These are phyloP conservation scores for Trachops cirrhosus DNA, from an alignment of 2,797 vertebrate genomes.

Conservation along the genomic window DNA sequence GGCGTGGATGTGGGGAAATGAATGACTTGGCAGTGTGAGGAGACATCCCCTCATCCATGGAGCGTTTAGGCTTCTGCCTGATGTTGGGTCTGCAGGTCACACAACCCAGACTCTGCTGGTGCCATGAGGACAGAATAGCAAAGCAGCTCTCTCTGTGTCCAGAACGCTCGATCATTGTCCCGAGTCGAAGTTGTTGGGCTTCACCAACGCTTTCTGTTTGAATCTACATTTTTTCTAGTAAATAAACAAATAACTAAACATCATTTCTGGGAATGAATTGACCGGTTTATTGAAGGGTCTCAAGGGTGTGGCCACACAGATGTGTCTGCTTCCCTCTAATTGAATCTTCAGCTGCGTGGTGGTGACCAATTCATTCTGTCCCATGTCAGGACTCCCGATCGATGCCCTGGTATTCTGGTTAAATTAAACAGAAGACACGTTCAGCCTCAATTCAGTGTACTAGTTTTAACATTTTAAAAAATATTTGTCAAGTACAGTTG, in stretches of 20 bases:
- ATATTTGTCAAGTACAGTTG: neutral
- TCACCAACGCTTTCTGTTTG: neutral
- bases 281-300: neutral
- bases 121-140: rapidly evolving
- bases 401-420: neutral
- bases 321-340: neutral
- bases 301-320: neutral
- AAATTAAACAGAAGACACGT: too few relatives aligned
- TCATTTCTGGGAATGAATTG: neutral
- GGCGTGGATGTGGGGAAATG: too few relatives aligned
- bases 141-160: rapidly evolving
- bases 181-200: neutral
- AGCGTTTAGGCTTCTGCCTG: rapidly evolving
- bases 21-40: too few relatives aligned
- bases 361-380: too few relatives aligned
- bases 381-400: neutral
- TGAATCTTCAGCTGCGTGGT: rapidly evolving
- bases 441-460: neutral
- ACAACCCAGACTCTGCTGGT: too few relatives aligned
- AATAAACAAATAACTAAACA: too few relatives aligned
- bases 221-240: neutral
- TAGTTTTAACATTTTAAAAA: neutral
- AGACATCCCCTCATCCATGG: rapidly evolving
- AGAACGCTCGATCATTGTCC: rapidly evolving
- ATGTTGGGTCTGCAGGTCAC: rapidly evolving